Base-by-base conservation (phyloP, 2,797 vertebrate species). In the Diglossa cyanea region DNA sequence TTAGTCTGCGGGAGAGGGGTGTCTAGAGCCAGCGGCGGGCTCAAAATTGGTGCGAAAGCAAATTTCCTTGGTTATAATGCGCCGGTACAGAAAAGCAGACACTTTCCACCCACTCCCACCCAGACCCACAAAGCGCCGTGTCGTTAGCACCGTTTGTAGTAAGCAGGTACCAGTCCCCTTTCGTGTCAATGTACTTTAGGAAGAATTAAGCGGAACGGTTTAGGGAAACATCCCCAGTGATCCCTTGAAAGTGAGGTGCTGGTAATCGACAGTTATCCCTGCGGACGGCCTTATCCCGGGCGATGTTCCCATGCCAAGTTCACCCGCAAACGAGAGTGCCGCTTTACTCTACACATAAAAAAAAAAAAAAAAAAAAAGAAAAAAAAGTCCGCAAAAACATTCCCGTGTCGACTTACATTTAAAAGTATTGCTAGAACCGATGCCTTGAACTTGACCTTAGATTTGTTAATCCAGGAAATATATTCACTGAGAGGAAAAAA, bases 391-490 rank as follows among this genome's bases (percentile, higher is more conserved):
- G 0, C 62, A 66, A 24, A 82, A 94, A 76, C 65, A 87, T 87
- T 89, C 47, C 66, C 60, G 54, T 45, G 88, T 68, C 66, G 39
- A 86, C 75, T 86, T 92, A 93, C 86, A 73, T 96, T 80, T 96
- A 65, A 90, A 95, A 84, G 68, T 95, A 88, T 95, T 62, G 50
- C 72, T 86, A 86, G 83, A 97, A 96, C 90, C 82, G 91, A 75
- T 97, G 81, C 94, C 97, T 97, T 98, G 97, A 98, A 97, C 97
- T 98, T 98, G 98, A 98, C 96, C 96, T 97, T 95, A 94, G 76
- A 62, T 97, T 97, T 95, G 88, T 96, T 95, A 96, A 97, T 90
- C 91, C 88, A 79, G 76, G 67, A 96, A 95, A 95, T 82, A 93
- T 60, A 88, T 30, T 68, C 78, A 35, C 24, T 8, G 57, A 70